Base-by-base conservation (phyloP, 2,888 invertebrate species). In the Corbicula japonica region DNA sequence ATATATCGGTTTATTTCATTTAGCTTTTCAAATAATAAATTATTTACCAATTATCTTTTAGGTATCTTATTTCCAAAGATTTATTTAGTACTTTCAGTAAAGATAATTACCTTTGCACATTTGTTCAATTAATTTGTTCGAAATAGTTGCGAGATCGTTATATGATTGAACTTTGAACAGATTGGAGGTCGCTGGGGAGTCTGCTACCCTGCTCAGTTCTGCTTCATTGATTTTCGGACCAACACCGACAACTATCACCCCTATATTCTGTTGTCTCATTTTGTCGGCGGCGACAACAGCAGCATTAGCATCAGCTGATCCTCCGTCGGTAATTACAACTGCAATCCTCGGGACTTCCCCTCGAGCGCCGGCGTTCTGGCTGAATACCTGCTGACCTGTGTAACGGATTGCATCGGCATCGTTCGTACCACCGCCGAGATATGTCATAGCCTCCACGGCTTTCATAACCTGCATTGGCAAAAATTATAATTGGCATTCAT, bases 361-460 rank as follows among this genome's bases (percentile, higher is more conserved):
- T 52, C 85, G 79, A 5, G 80, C 81, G 1, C 85, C 85, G 52
- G 69, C 77, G 21, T 62, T 60, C 44, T 74, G 71, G 18, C 76
- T 71, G 70, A 85, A 83, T 56, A 85, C 68, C 26, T 85, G 76
- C 12, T 81, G 72, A 23, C 69, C 65, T 54, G 78, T 80, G 56
- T 71, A 78, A 15, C 66, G 72, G 52, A 88, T 62, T 18, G 84
- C 88, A 32, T 86, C 87, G 15, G 84, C 87, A 12, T 84, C 85
- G 72, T 87, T 86, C 6, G 87, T 88, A 50, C 84, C 82, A n/a
- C 88, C 88, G 2, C 78, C 77, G 54, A 81, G 74, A 23, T 75
- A 79, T n/a, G 71, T 63, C 62, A 82, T 71, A 15, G 50, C 52
- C 58, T 84, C 84, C 15, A 84, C 60, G 12, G 84, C 84, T 69